A percentile compares a stretch with the other conserved stretches of the same genome.
phyloP scores from a whole-genome alignment of 2,113 vertebrate genomes.

The Gallinago jamesoni region DNA sequence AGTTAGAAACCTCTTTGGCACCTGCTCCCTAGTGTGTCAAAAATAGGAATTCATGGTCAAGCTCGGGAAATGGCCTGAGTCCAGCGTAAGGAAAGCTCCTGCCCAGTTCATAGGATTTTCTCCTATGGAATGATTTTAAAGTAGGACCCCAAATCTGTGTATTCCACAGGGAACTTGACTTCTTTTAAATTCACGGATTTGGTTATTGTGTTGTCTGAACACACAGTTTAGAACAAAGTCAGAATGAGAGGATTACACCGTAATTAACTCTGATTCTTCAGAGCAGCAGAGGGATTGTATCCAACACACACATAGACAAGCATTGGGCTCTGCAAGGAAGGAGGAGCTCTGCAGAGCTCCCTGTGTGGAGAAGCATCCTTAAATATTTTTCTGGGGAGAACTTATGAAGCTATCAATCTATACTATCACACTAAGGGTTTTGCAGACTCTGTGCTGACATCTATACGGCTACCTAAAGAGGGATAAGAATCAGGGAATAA shows the following conservation, averaged over 20 bases:
- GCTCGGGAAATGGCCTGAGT: not conserved
- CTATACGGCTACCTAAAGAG: not conserved
- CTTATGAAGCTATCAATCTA: not conserved
- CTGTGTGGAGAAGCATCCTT: rapidly evolving
- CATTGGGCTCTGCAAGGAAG: not conserved
- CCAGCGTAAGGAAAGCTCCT: not conserved
- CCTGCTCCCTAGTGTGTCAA: not conserved
- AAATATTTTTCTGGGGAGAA: not conserved
- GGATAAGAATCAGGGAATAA: not conserved
- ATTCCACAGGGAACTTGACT: not conserved
- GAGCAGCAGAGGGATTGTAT: rapidly evolving
- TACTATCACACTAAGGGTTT: not conserved
- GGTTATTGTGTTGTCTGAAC: not conserved
- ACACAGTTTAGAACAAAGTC: not conserved
- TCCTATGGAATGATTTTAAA: not conserved
- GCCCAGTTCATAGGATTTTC: not conserved
- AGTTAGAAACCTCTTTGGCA: not conserved
- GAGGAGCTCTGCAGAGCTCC: not conserved
- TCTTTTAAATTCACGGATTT: not conserved
- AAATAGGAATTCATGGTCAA: not conserved
- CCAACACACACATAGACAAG: not conserved
- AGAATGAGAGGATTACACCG: not conserved
- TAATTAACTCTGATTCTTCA: not conserved
- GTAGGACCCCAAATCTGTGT: not conserved
- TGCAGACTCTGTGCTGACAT: not conserved